Evolutionary conservation across 2,888 invertebrate species (phyloP), one percentile per base, ranked within the genome.

Genomic region (Drosophila longiperda): DNA sequence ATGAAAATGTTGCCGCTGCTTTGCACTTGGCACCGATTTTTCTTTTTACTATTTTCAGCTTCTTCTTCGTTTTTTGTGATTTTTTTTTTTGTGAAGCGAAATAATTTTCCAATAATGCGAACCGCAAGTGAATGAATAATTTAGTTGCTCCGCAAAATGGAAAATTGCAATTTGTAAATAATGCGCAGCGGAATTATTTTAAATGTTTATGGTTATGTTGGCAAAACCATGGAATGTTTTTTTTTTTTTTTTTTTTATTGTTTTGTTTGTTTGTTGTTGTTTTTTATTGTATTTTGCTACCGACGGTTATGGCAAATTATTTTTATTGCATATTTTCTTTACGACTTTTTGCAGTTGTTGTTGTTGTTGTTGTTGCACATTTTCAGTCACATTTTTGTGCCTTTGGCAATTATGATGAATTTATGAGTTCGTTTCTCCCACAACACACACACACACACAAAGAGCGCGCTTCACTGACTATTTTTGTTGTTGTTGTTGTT

Each of bases 341-440:
- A 70, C 66, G 75, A 65, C 74, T 76, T 80, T 85, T 75, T 71
- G 48, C 53, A 53, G 67, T 38, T 52, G 23, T 33, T 38, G 66
- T 42, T 54, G 38, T 23, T 64, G 61, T 8, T 38, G 62, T 23
- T 64, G 38, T 23, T 71, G 54, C 73, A 75, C 75, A 82, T 82
- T 85, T 45, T 78, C 82, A 87, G 83, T 89, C 88, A 87, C 88
- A 90, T 83, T 85, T 80, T 82, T 75, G 65, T 79, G 79, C 78
- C 80, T 74, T 82, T 71, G 82, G 90, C 90, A 90, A 89, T 90
- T 90, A 90, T 89, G 90, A 87, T 78, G 85, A 90, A 87, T 87
- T 87, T 90, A 87, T 87, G 87, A 87, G 87, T 90, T 87, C 90
- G 80, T 90, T 90, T 89, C 82, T 89, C 90, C 90, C 90, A 80